Conservation (phyloP, 2,113 vertebrate genomes). For the Platichthys stellatus region DNA sequence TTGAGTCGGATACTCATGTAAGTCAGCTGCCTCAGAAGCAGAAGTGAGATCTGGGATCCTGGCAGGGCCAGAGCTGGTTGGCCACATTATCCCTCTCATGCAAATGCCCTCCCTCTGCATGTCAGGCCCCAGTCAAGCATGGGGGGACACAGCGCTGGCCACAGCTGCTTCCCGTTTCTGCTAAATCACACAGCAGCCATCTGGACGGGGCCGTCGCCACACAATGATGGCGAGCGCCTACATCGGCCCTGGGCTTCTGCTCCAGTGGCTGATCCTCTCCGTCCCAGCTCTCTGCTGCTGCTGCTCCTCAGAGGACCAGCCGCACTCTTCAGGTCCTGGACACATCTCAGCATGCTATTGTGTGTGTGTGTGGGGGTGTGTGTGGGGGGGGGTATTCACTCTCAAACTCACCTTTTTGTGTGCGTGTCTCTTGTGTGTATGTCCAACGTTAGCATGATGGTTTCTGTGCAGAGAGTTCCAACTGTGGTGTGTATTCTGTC, state of each 20-base stretch:
- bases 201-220: constrained; percentile 83
- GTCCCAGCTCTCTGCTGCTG: constrained; percentile 76
- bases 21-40: constrained; percentile 78
- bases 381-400: background rate
- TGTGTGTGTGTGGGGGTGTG: constrained; percentile 20
- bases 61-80: constrained; percentile 86
- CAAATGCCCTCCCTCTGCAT: constrained; percentile 88
- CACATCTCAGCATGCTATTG: background rate
- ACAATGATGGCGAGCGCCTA: constrained; percentile 81
- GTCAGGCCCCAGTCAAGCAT: constrained; percentile 89
- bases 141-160: constrained; percentile 78
- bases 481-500: background rate
- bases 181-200: constrained; percentile 86
- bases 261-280: constrained; percentile 73
- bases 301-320: constrained; percentile 59
- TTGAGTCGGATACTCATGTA: constrained; percentile 26
- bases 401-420: background rate
- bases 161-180: constrained; percentile 93
- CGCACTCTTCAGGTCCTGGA: constrained; percentile 40
- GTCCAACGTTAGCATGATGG: background rate
- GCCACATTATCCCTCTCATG: constrained; percentile 94
- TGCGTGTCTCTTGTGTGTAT: background rate
- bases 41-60: constrained; percentile 96
- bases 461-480: no score
- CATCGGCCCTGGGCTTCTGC: constrained; percentile 69